Percentiles rank a stretch among this genome's conserved stretches.
Evolutionary conservation across 2,797 vertebrate species (phyloP).

Genomic region (Neoniphon sammara): DNA sequence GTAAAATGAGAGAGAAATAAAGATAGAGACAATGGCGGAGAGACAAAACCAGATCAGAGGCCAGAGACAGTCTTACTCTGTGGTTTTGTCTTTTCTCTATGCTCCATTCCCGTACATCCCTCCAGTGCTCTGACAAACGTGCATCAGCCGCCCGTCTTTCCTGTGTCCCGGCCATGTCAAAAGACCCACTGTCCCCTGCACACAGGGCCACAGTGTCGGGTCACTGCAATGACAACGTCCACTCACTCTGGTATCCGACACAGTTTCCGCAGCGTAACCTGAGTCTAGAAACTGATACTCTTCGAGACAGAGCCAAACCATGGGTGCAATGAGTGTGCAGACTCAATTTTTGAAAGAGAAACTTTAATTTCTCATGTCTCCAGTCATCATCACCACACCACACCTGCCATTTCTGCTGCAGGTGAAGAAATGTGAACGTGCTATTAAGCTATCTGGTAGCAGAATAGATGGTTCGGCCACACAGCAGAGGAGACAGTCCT

Average conservation of each 20-base stretch:
- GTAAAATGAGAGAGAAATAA: background rate
- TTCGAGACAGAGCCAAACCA: slow-evolving; percentile 2
- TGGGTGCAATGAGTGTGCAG: background rate
- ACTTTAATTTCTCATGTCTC: background rate
- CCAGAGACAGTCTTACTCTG: slow-evolving; percentile 42
- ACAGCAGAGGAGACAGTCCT: background rate
- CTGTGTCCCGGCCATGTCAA: slow-evolving; percentile 42
- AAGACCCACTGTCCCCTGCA: slow-evolving; percentile 6
- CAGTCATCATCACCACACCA: background rate
- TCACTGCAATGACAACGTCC: slow-evolving; percentile 16
- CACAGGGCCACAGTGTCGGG: slow-evolving; percentile 8
- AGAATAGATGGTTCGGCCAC: background rate
- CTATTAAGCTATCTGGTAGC: background rate
- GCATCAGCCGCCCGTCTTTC: slow-evolving; percentile 26
- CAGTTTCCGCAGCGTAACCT: slow-evolving; percentile 42
- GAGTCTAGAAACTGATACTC: slow-evolving; percentile 51
- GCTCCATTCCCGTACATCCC: slow-evolving; percentile 67
- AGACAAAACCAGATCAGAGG: slow-evolving; percentile 20
- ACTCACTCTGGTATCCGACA: slow-evolving; percentile 37
- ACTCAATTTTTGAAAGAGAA: background rate
- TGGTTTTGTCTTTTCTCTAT: slow-evolving; percentile 73
- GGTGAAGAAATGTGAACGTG: too few relatives aligned
- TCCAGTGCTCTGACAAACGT: slow-evolving; percentile 63
- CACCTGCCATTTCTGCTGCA: background rate
- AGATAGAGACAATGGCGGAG: background rate